phyloP scores from a whole-genome alignment of 37 sponge, comb jelly and placozoan species.

The Haliclona indistincta region DNA sequence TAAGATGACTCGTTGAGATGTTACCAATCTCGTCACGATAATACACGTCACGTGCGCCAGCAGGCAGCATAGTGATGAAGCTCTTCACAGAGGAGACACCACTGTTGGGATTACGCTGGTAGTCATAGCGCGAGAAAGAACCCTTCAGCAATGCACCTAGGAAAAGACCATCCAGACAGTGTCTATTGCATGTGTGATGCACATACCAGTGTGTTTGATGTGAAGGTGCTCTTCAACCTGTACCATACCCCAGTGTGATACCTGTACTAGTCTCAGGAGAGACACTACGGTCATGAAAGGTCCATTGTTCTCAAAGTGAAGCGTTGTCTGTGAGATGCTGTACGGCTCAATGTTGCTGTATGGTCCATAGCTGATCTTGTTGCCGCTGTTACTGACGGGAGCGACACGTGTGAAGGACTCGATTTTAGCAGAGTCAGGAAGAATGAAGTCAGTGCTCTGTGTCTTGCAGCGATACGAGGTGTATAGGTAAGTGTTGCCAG shows the following conservation, averaged over 20 bases:
- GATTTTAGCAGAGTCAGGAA: slow-evolving; percentile 64
- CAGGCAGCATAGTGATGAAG: slow-evolving; percentile 90
- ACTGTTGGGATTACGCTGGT: slow-evolving; percentile 87
- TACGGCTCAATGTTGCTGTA: slow-evolving; percentile 52
- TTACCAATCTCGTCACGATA: slow-evolving; percentile 98
- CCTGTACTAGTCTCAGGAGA: slow-evolving; percentile 81
- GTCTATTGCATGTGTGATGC: not conserved
- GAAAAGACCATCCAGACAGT: not conserved
- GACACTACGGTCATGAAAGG: slow-evolving; percentile 79
- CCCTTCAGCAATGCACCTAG: slow-evolving; percentile 71
- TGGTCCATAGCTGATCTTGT: slow-evolving; percentile 87
- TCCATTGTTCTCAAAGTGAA: slow-evolving; percentile 93
- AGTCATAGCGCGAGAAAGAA: slow-evolving; percentile 86
- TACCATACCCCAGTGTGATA: slow-evolving; percentile 98
- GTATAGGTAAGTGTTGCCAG: slow-evolving; percentile 71
- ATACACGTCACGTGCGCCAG: slow-evolving; percentile 89
- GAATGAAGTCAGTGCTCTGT: slow-evolving; percentile 65
- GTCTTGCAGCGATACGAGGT: slow-evolving; percentile 72
- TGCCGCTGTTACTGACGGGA: slow-evolving; percentile 67
- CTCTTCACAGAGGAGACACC: slow-evolving; percentile 72
- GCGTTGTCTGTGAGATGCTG: slow-evolving; percentile 37
- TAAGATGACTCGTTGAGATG: slow-evolving; percentile 90
- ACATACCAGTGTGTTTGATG: slow-evolving; percentile 72
- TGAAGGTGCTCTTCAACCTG: slow-evolving; percentile 92
- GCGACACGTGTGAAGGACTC: slow-evolving; percentile 77